phyloP scores from a whole-genome alignment of 2,113 vertebrate species.

The Isurus oxyrinchus region DNA sequence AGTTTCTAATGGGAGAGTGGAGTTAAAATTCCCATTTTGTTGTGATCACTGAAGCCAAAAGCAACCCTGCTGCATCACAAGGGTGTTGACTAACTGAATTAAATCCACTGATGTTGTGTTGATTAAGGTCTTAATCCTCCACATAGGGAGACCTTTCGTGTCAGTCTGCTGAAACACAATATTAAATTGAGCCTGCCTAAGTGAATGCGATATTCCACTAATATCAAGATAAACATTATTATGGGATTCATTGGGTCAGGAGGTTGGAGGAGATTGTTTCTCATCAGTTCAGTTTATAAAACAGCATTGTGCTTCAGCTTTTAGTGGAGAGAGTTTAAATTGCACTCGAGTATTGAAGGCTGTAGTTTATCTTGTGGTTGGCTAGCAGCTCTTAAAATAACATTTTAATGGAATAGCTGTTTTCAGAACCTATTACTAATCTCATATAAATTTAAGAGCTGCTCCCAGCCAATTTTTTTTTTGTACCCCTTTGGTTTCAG shows the following conservation, averaged over 20 bases:
- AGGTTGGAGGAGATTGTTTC: slow-evolving; percentile 28
- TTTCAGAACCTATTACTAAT: slow-evolving; percentile 34
- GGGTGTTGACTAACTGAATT: slow-evolving; percentile 24
- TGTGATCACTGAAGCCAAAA: neutral
- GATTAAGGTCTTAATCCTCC: slow-evolving; percentile 33
- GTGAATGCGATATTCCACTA: slow-evolving; percentile 8
- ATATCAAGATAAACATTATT: slow-evolving; percentile 33
- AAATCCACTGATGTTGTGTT: neutral
- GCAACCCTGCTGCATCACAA: neutral
- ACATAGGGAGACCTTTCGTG: slow-evolving; percentile 19
- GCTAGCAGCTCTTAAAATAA: slow-evolving; percentile 34
- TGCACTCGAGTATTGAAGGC: slow-evolving; percentile 13
- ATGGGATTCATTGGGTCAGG: slow-evolving; percentile 29
- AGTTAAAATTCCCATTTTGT: neutral
- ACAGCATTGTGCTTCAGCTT: slow-evolving; percentile 19
- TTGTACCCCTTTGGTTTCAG: neutral
- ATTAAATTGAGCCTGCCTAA: slow-evolving; percentile 37
- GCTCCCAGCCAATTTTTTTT: slow-evolving; percentile 13
- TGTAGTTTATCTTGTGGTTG: slow-evolving; percentile 24
- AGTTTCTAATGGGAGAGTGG: neutral
- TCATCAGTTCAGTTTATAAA: slow-evolving; percentile 29
- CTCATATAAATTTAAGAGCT: slow-evolving; percentile 20
- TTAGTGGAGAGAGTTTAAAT: slow-evolving; percentile 33
- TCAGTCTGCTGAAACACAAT: slow-evolving; percentile 28
- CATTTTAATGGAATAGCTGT: slow-evolving; percentile 34